phyloP scores from a whole-genome alignment of 92 coral and sea anemone species.

The Actinostola sp. region DNA sequence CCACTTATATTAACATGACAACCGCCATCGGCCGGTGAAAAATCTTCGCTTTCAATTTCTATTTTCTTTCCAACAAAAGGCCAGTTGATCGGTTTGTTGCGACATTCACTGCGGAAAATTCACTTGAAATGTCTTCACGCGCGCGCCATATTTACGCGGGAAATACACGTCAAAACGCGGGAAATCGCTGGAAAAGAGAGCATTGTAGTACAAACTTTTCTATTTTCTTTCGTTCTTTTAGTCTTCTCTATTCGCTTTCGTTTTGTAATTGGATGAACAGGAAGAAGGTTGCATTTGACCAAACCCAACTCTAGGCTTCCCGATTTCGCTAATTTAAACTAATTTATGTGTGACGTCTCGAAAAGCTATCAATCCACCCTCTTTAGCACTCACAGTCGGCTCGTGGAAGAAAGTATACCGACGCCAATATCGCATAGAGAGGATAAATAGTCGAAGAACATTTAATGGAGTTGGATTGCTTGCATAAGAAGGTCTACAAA shows the following conservation, averaged over 20 bases:
- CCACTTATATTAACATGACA: slow-evolving; percentile 22
- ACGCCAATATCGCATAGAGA: slow-evolving; percentile 6
- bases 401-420: slow-evolving; percentile 12
- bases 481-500: slow-evolving; percentile 11
- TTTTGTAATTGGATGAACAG: no score
- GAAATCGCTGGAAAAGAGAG: no score
- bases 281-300: neutral
- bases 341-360: slow-evolving; percentile 11
- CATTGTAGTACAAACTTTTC: no score
- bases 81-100: no score
- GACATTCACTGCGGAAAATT: no score
- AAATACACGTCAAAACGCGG: no score
- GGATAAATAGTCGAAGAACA: neutral
- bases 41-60: neutral
- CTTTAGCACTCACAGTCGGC: slow-evolving; percentile 14
- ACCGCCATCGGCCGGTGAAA: neutral
- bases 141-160: no score
- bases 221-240: no score
- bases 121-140: no score
- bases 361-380: slow-evolving; percentile 21
- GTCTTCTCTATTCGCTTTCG: no score
- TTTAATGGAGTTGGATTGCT: slow-evolving; percentile 21
- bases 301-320: slow-evolving; percentile 21
- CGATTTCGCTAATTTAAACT: slow-evolving; percentile 10
- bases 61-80: neutral